Evolutionary conservation across 2,113 vertebrate species (phyloP), one percentile per base, ranked within the genome.

Genomic region (Spilogale gracilis): DNA sequence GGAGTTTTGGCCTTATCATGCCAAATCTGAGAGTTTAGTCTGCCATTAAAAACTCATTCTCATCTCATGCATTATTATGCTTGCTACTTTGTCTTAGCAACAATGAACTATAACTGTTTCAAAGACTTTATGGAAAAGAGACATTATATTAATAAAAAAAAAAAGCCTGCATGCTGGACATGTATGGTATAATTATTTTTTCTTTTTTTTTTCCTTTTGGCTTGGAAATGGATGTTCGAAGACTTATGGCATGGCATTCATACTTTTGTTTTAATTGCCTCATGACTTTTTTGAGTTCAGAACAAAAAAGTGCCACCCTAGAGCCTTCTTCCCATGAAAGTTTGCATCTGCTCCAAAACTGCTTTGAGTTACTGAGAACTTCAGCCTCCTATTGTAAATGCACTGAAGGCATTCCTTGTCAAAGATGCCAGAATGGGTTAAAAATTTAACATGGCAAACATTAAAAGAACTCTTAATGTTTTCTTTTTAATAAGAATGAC

Each of bases 111-210:
- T 99, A 99, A 99, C 99, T 99, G 99, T 99, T 99, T 99, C 98
- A 86, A 99, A 99, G 99, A 98, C 99, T 99, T 99, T 99, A 99
- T 99, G 99, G 98, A 98, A 99, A 98, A 99, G 98, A 99, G 99
- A 99, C 99, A 97, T 98, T 99, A 99, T 99, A 99, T 99, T 99
- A 99, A 99, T 99, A 99, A 99, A 99, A 97, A 97, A n/a, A 99
- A 98, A 99, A 99, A 98, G 98, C 99, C 99, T 99, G 99, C 99
- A 99, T 99, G 99, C 99, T 99, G 99, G 99, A 99, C 99, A 99
- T 99, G 99, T 99, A 99, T 0, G 99, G 99, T 99, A 99, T 99
- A 99, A 99, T 99, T 98, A 99, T 99, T 98, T 99, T 97, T 97
- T 96, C 56, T 56, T 69, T 98, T 95, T 98, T 97, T 92, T 82